Conservation (phyloP, 2,113 vertebrate species). For the Tiliqua scincoides region DNA sequence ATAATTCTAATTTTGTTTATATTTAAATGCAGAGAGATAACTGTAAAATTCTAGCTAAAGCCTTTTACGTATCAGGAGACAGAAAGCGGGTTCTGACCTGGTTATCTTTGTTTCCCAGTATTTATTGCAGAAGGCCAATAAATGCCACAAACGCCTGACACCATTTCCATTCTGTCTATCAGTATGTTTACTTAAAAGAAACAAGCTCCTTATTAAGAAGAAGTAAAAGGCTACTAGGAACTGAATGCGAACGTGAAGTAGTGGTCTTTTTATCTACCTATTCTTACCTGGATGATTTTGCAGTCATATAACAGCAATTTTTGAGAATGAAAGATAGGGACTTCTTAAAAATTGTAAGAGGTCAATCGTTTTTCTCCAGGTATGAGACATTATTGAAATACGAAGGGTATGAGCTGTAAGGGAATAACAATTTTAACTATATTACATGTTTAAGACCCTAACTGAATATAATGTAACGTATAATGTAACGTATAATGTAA, state of each 20-base stretch:
- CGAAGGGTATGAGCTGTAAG: slow-evolving; percentile 47
- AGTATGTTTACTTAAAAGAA: neutral
- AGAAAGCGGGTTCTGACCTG: neutral
- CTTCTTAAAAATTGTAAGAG: slow-evolving; percentile 18
- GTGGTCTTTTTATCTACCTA: neutral
- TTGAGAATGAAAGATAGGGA: neutral
- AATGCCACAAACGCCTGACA: neutral
- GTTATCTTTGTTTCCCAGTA: neutral
- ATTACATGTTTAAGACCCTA: slow-evolving; percentile 73
- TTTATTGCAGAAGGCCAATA: neutral
- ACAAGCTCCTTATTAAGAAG: neutral
- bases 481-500: slow-evolving; percentile 74
- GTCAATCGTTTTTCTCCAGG: neutral
- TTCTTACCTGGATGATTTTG: neutral
- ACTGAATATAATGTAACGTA: slow-evolving; percentile 61
- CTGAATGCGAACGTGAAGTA: neutral
- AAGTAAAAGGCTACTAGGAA: neutral
- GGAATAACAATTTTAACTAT: slow-evolving; percentile 73
- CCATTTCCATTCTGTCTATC: neutral
- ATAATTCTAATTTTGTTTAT: neutral
- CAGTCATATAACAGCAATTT: neutral
- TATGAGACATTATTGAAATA: slow-evolving; percentile 58
- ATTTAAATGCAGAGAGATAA: neutral
- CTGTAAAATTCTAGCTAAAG: neutral
- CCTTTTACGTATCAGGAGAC: neutral